These are phyloP conservation scores for Lasioglossum calceatum DNA, from an alignment of 2,888 invertebrate genomes.

Conservation along the genomic window DNA sequence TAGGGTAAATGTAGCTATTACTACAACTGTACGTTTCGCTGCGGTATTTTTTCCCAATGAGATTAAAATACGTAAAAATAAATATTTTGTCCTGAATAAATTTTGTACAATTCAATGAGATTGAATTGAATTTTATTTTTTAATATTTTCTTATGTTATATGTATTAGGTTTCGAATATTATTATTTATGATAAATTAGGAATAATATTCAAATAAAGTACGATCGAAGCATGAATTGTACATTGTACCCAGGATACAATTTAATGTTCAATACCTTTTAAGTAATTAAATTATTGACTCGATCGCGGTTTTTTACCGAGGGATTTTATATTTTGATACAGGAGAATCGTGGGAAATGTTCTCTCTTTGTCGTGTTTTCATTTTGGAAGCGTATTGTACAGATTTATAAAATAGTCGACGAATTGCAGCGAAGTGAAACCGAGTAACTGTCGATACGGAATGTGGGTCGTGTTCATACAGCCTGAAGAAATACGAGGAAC, in stretches of 20 bases:
- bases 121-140: too few species aligned
- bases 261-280: neutral
- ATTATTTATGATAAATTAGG: too few species aligned
- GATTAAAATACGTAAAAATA: too few species aligned
- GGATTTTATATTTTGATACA: neutral
- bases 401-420: neutral
- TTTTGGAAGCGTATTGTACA: neutral
- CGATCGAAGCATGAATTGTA: neutral
- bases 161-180: too few species aligned
- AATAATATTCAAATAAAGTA: too few species aligned
- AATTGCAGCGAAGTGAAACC: neutral
- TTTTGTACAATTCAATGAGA: too few species aligned
- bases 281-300: neutral
- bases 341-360: neutral
- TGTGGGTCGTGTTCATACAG: neutral
- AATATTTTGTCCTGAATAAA: too few species aligned
- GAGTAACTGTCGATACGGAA: neutral
- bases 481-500: neutral
- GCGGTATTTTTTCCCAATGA: too few species aligned
- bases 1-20: too few species aligned
- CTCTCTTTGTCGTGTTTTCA: neutral
- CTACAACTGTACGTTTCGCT: too few species aligned
- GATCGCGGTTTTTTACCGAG: neutral
- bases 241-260: neutral
- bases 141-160: too few species aligned